A percentile compares a stretch with the other conserved stretches of the same genome.
Evolutionary conservation across 2,888 invertebrate genomes (phyloP).

Genomic region (Brachycybe producta): DNA sequence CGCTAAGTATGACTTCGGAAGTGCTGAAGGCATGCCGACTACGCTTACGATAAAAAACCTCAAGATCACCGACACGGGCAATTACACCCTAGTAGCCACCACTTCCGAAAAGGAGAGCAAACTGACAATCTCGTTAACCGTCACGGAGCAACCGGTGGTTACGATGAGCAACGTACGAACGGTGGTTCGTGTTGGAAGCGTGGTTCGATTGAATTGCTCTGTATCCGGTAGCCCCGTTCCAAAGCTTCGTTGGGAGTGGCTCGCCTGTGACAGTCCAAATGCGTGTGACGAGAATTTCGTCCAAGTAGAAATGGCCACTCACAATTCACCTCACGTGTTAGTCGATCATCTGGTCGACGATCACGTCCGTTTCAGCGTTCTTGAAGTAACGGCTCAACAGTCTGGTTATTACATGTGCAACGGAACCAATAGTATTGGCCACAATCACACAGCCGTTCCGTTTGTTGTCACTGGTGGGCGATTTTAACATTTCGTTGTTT

Average conservation of each 20-base stretch:
- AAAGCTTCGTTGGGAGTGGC: slow-evolving; percentile 11
- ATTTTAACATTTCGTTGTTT: neutral
- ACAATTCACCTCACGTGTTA: neutral
- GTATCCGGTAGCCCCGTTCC: slow-evolving; percentile 17
- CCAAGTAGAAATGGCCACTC: neutral
- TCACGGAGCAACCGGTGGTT: slow-evolving; percentile 12
- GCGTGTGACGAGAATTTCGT: slow-evolving; percentile 8
- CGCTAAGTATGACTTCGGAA: slow-evolving; percentile 11
- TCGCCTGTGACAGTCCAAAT: slow-evolving; percentile 1
- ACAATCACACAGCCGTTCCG: neutral
- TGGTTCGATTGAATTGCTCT: neutral
- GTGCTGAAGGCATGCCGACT: slow-evolving; percentile 1
- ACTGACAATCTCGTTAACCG: slow-evolving; percentile 11
- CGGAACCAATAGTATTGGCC: slow-evolving; percentile 12
- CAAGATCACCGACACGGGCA: slow-evolving; percentile 10
- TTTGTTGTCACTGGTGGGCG: slow-evolving; percentile 15
- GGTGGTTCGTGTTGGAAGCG: neutral
- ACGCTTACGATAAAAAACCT: slow-evolving; percentile 16
- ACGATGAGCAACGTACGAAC: neutral
- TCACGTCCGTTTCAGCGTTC: neutral
- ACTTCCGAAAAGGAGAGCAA: slow-evolving; percentile 9
- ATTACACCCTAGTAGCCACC: slow-evolving; percentile 14
- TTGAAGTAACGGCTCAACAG: slow-evolving; percentile 7
- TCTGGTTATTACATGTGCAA: slow-evolving; percentile 17
- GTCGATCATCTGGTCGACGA: too few relatives aligned